Percentiles rank a stretch among this genome's conserved stretches.
Conservation (phyloP, 2,113 vertebrate genomes). For the Bos taurus region ARS-UCD2.0 NC_037328.1:128912001-128912500, state of each 20-base stretch:
- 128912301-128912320: neutral
- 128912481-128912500: neutral
- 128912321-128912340: neutral
- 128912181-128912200: neutral
- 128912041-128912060: neutral
- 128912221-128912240: neutral
- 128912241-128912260: neutral
- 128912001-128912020: neutral
- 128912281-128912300: neutral
- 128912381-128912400: neutral
- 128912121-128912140: neutral
- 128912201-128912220: neutral
- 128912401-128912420: neutral
- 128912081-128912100: neutral
- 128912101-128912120: neutral
- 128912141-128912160: fast-evolving
- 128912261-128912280: neutral
- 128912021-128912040: neutral
- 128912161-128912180: neutral
- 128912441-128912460: neutral
- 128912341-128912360: neutral
- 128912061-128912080: neutral
- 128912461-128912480: conserved; percentile 21
- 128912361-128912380: neutral
- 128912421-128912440: neutral